phyloP scores from a whole-genome alignment of 1,140 invertebrate genomes.

The Megalopta genalis region DNA sequence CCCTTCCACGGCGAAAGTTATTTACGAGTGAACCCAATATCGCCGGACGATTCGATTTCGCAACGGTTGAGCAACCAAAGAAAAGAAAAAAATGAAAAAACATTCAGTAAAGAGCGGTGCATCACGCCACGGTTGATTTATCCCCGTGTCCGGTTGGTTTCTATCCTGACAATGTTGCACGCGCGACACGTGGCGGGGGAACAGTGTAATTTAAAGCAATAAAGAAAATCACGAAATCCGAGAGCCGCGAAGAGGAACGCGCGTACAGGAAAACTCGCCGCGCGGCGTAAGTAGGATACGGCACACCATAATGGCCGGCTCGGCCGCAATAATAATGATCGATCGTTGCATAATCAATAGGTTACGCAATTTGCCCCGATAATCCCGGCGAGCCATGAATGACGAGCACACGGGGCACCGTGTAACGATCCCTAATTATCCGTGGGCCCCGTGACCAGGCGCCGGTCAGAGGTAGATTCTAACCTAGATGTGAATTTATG shows the following conservation, averaged over 20 bases:
- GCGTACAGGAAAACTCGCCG: conserved; percentile 19
- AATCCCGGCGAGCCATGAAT: conserved; percentile 51
- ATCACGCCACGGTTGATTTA: conserved; percentile 10
- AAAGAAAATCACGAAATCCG: conserved; percentile 44
- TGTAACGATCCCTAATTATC: conserved; percentile 64
- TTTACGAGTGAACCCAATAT: background rate
- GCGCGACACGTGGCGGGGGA: conserved; percentile 4
- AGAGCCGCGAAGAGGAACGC: conserved; percentile 33
- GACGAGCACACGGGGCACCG: conserved; percentile 47
- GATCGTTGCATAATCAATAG: conserved; percentile 56
- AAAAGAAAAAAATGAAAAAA: background rate
- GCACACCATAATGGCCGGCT: conserved; percentile 16
- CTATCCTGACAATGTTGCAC: conserved; percentile 4
- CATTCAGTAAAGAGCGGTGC: background rate
- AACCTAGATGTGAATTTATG: conserved; percentile 49
- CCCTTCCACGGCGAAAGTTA: background rate
- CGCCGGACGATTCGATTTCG: background rate
- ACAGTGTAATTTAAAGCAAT: conserved; percentile 40
- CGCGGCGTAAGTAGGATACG: conserved; percentile 21
- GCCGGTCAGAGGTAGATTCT: conserved; percentile 32
- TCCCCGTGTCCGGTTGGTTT: background rate
- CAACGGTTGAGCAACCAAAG: background rate
- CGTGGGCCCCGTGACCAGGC: conserved; percentile 10
- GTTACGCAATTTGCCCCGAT: conserved; percentile 57
- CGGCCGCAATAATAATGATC: conserved; percentile 43